phyloP scores from a whole-genome alignment of 2,797 vertebrate genomes.

The Gallirallus australis region DNA sequence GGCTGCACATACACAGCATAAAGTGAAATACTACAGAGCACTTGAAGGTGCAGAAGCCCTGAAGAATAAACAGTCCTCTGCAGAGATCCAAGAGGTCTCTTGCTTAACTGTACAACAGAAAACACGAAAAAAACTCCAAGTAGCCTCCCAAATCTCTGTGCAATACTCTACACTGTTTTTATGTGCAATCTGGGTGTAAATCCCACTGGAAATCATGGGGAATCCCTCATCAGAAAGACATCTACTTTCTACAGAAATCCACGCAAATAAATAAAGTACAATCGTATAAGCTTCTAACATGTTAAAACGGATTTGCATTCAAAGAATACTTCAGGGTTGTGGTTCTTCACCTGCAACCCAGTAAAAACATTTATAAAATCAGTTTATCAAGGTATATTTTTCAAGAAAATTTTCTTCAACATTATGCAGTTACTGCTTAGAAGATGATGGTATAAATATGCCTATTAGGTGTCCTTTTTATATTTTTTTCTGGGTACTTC shows the following conservation, averaged over 20 bases:
- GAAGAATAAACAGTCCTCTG: not conserved
- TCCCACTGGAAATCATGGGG: not conserved
- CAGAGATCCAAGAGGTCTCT: not conserved
- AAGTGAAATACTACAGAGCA: not conserved
- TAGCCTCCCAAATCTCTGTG: fast-evolving
- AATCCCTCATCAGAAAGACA: not conserved
- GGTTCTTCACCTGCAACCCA: not conserved
- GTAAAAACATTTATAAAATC: not conserved
- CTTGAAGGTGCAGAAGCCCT: not conserved
- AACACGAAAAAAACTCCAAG: not conserved
- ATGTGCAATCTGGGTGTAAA: not conserved
- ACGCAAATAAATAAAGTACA: not conserved
- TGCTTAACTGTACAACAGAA: not conserved
- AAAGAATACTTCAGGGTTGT: not conserved
- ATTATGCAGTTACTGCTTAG: not conserved
- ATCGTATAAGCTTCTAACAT: not conserved
- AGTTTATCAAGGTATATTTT: not conserved
- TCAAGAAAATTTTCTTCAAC: not conserved
- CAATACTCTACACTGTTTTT: not conserved
- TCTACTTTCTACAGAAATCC: not conserved
- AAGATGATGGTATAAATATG: not conserved
- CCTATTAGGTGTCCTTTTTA: not conserved
- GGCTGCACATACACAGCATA: not conserved
- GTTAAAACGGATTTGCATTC: not conserved
- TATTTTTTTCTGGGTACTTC: not conserved